A percentile compares a stretch with the other conserved stretches of the same genome.
phyloP scores from a whole-genome alignment of 2,113 vertebrate species.

The Verasper variegatus region DNA sequence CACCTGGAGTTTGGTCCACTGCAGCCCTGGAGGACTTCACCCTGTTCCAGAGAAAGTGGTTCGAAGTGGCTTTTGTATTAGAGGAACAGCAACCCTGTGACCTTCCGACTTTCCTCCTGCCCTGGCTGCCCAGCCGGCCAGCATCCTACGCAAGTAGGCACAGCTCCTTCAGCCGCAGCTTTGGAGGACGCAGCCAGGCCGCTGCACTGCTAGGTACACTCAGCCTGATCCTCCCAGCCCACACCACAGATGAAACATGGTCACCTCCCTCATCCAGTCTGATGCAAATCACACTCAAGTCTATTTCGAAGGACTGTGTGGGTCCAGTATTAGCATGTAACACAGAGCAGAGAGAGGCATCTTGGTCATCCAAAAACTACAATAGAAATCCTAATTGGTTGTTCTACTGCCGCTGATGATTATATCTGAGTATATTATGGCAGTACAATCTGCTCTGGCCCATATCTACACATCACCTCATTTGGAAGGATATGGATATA shows the following conservation, averaged over 20 bases:
- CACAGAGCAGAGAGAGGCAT: constrained; percentile 15
- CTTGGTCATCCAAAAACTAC: background rate
- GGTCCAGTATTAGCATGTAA: constrained; percentile 23
- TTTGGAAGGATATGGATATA: too few relatives aligned
- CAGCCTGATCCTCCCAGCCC: constrained; percentile 35
- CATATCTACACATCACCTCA: background rate
- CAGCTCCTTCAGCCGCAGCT: constrained; percentile 99
- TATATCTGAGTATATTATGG: background rate
- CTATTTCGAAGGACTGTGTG: background rate
- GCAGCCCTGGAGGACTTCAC: constrained; percentile 91
- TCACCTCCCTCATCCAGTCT: constrained; percentile 7
- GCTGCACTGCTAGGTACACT: constrained; percentile 95
- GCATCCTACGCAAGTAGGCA: constrained; percentile 99
- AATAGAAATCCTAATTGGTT: too few relatives aligned
- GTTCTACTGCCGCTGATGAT: background rate
- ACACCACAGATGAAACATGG: constrained; percentile 1
- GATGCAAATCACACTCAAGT: constrained; percentile 14
- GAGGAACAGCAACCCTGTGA: constrained; percentile 93
- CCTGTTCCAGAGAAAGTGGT: constrained; percentile 97
- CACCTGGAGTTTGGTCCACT: constrained; percentile 85
- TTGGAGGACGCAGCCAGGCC: constrained; percentile 98
- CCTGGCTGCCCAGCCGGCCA: constrained; percentile 96
- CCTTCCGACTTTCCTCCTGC: constrained; percentile 93
- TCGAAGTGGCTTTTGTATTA: constrained; percentile 94
- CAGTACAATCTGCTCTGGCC: too few relatives aligned